phyloP scores from a whole-genome alignment of 1,140 invertebrate species.

The Stegodyphus mimosarum region DNA sequence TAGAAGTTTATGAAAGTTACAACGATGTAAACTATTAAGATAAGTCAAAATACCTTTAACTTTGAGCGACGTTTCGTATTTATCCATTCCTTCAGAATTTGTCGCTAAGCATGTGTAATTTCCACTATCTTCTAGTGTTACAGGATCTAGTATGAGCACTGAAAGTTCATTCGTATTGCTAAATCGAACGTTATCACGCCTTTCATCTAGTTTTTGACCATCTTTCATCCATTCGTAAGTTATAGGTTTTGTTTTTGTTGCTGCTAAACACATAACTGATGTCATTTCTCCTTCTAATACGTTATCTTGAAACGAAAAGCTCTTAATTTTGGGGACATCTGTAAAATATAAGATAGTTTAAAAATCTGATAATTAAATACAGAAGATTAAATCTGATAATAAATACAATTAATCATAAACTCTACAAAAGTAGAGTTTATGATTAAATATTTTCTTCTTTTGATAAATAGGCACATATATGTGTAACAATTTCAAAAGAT shows the following conservation, averaged over 20 bases:
- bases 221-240: conserved; percentile 36
- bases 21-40: too few relatives aligned
- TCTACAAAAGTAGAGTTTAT: too few relatives aligned
- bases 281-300: conserved; percentile 35
- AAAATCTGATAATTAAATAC: too few relatives aligned
- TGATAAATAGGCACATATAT: too few relatives aligned
- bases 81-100: conserved; percentile 54
- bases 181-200: conserved; percentile 13
- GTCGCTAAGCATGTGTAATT: conserved; percentile 63
- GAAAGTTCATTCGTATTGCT: conserved; percentile 50
- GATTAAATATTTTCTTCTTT: too few relatives aligned
- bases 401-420: too few relatives aligned
- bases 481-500: too few relatives aligned
- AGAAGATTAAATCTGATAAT: too few relatives aligned
- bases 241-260: background rate
- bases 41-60: conserved; percentile 47
- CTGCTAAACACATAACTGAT: conserved; percentile 12
- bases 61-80: conserved; percentile 12
- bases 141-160: conserved; percentile 77
- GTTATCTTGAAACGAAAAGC: conserved; percentile 33
- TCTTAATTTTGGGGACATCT: conserved; percentile 25
- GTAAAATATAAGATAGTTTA: too few relatives aligned
- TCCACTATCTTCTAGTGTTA: conserved; percentile 73
- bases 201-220: conserved; percentile 1
- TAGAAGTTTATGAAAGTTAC: too few relatives aligned